phyloP scores from a whole-genome alignment of 2,888 invertebrate genomes.

The Trissolcus japonicus region DNA sequence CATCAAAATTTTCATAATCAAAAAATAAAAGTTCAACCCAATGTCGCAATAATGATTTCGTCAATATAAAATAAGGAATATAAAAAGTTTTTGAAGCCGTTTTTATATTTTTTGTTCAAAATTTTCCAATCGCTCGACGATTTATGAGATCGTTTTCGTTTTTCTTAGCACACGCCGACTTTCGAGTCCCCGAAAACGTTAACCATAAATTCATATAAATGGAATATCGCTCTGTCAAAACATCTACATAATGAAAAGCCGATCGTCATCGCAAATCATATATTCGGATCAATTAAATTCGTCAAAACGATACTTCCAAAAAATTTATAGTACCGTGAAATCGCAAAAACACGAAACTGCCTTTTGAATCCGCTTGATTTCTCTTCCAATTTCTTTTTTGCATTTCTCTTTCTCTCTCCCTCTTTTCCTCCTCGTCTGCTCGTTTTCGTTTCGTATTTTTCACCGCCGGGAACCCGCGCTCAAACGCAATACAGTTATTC shows the following conservation, averaged over 20 bases:
- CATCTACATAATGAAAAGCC: slow-evolving; percentile 45
- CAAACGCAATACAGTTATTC: slow-evolving; percentile 44
- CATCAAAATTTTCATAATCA: not conserved
- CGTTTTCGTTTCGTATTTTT: slow-evolving; percentile 3
- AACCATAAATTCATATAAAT: slow-evolving; percentile 37
- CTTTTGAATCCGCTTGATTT: slow-evolving; percentile 40
- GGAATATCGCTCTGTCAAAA: slow-evolving; percentile 5
- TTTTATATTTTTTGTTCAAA: slow-evolving; percentile 47
- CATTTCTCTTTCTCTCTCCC: not conserved
- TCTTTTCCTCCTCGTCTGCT: not conserved
- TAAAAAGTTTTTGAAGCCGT: slow-evolving; percentile 10
- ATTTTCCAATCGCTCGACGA: slow-evolving; percentile 38
- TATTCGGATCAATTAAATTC: slow-evolving; percentile 50
- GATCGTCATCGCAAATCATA: slow-evolving; percentile 46
- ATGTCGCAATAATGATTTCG: not conserved
- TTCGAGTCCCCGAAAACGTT: slow-evolving; percentile 15
- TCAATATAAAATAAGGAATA: not conserved
- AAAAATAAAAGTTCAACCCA: not conserved
- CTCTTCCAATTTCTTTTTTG: slow-evolving; percentile 21
- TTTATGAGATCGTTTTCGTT: slow-evolving; percentile 10
- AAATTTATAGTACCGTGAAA: slow-evolving; percentile 41
- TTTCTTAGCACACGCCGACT: slow-evolving; percentile 15
- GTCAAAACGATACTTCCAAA: slow-evolving; percentile 46
- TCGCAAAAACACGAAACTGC: slow-evolving; percentile 49
- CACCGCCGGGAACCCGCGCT: slow-evolving; percentile 14